Evolutionary conservation across 2,888 invertebrate genomes (phyloP).

Genomic region (Diadegma fenestrale): DNA sequence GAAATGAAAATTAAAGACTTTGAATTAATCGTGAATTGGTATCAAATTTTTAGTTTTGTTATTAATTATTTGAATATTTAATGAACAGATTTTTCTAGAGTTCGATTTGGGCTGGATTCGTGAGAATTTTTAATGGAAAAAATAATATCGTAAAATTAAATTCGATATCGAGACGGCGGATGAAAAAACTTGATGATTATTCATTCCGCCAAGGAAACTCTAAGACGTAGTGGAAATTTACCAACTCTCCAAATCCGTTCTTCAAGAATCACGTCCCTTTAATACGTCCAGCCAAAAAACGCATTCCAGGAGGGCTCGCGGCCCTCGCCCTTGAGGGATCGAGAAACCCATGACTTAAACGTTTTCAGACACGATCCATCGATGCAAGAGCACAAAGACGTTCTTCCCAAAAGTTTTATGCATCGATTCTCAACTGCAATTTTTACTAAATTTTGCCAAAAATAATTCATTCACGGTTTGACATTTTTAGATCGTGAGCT

Average conservation of each 20-base stretch:
- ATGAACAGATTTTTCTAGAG: not conserved
- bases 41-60: not conserved
- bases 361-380: not conserved
- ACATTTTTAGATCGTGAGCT: not conserved
- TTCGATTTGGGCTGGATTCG: not conserved
- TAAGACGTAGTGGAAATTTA: conserved; percentile 1
- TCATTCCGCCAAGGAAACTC: not conserved
- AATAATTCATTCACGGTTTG: too few species aligned
- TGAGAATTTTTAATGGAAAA: not conserved
- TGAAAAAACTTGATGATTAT: not conserved
- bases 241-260: not conserved
- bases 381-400: not conserved
- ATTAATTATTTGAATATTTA: not conserved
- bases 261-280: not conserved
- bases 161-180: not conserved
- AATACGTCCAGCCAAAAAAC: conserved; percentile 1
- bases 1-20: not conserved
- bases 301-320: not conserved
- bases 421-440: not conserved
- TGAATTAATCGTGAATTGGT: not conserved
- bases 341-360: not conserved
- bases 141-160: not conserved
- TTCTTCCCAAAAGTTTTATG: not conserved
- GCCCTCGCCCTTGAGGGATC: not conserved
- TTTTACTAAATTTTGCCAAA: not conserved